Conservation (phyloP, 2,113 vertebrate species). For the Phrynosoma platyrhinos region DNA sequence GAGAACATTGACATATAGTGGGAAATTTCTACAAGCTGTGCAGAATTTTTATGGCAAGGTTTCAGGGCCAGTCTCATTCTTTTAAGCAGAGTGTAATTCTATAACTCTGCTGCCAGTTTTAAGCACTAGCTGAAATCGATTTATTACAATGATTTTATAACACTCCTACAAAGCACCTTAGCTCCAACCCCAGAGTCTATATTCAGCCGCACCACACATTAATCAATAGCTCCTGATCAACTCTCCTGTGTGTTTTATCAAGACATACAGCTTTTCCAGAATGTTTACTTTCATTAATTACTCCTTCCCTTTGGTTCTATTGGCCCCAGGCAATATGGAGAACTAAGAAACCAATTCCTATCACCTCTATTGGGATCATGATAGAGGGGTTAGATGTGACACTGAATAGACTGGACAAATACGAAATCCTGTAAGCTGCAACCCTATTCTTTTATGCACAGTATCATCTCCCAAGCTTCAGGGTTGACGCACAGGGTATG, state of each 20-base stretch:
- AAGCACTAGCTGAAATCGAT: conserved; percentile 49
- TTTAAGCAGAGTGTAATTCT: conserved; percentile 22
- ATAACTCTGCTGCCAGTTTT: conserved; percentile 17
- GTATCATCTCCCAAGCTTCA: background rate
- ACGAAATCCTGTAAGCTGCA: background rate
- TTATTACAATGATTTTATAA: conserved; percentile 56
- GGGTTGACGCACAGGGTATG: background rate
- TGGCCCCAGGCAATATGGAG: background rate
- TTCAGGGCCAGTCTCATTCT: conserved; percentile 38
- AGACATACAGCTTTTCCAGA: conserved; percentile 10
- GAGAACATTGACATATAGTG: conserved; percentile 39
- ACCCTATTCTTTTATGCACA: background rate
- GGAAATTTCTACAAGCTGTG: conserved; percentile 44
- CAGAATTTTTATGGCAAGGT: conserved; percentile 50
- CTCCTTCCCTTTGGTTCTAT: background rate
- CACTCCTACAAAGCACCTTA: conserved; percentile 53
- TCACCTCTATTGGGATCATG: background rate
- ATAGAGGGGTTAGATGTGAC: no score
- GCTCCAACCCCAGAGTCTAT: conserved; percentile 53
- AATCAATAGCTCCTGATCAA: conserved; percentile 61
- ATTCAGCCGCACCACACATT: conserved; percentile 46
- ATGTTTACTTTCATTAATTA: background rate
- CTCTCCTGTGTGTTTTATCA: conserved; percentile 55
- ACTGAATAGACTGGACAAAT: background rate
- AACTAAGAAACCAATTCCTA: background rate